A percentile compares a stretch with the other conserved stretches of the same genome.
Conservation (phyloP, 2,888 invertebrate genomes). For the Thereva unica region DNA sequence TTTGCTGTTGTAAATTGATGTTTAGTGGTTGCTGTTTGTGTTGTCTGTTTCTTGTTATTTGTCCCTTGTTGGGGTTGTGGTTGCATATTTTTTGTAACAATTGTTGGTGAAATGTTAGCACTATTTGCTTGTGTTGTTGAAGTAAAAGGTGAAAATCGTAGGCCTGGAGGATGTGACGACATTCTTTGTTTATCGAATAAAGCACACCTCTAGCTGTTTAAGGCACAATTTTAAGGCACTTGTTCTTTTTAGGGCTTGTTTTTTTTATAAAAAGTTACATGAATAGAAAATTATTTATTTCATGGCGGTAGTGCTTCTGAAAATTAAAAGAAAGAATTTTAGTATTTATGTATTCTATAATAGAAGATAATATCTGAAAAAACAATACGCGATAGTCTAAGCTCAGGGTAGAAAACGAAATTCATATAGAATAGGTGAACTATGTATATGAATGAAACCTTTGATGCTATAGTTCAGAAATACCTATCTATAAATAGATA, state of each 20-base stretch:
- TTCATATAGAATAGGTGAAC: too few relatives aligned
- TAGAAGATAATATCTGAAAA: too few relatives aligned
- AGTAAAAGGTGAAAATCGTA: conserved; percentile 44
- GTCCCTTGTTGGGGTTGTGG: conserved; percentile 38
- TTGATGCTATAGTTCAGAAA: too few relatives aligned
- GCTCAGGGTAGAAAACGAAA: too few relatives aligned
- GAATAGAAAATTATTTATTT: too few relatives aligned
- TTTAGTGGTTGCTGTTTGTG: conserved; percentile 35
- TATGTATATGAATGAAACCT: too few relatives aligned
- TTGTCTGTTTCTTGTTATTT: conserved; percentile 29
- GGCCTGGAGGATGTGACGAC: conserved; percentile 45
- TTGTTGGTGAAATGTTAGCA: conserved; percentile 27
- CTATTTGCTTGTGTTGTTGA: conserved; percentile 30
- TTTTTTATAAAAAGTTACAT: background rate
- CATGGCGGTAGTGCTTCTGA: background rate
- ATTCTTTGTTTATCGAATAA: conserved; percentile 38
- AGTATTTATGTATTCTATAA: too few relatives aligned
- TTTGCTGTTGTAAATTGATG: conserved; percentile 38
- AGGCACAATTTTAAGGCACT: conserved; percentile 39
- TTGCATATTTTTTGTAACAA: conserved; percentile 40
- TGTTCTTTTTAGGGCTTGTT: conserved; percentile 10
- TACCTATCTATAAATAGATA: too few relatives aligned
- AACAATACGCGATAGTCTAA: too few relatives aligned
- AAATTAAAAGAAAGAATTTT: too few relatives aligned
- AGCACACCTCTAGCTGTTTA: conserved; percentile 14